These are phyloP conservation scores for Cassiopea andromeda DNA, from an alignment of 30 jellyfish, hydroid and myxozoan species.

Conservation along the genomic window DNA sequence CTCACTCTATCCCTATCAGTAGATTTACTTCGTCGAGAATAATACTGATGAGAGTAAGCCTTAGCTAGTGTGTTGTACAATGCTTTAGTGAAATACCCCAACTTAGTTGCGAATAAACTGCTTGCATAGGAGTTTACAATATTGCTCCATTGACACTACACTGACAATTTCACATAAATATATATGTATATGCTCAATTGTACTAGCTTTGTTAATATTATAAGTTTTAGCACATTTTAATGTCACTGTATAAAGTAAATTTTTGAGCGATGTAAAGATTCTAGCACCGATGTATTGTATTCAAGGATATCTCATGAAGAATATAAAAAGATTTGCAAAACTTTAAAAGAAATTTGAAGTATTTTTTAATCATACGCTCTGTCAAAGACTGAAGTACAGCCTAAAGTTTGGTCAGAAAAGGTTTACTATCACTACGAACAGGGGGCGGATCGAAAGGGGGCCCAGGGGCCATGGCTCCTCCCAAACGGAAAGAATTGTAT, in stretches of 20 bases:
- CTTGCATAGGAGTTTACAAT: no score
- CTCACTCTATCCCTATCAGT: no score
- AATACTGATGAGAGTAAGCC: no score
- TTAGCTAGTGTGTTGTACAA: no score
- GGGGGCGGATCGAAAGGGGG: no score
- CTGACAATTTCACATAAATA: neutral
- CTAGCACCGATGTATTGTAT: slow-evolving; percentile 47
- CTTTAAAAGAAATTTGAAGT: neutral
- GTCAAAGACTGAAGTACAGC: neutral
- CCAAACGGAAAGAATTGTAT: no score
- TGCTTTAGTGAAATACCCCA: no score
- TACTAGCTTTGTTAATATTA: slow-evolving; percentile 24
- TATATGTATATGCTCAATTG: neutral
- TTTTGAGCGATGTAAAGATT: slow-evolving; percentile 53
- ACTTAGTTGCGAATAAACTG: no score
- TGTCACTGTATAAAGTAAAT: slow-evolving; percentile 50
- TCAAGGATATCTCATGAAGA: slow-evolving; percentile 17
- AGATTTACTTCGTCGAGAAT: no score
- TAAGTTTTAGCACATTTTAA: slow-evolving; percentile 38
- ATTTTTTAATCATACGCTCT: neutral
- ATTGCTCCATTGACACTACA: neutral
- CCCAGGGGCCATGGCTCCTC: no score
- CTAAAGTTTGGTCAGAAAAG: no score
- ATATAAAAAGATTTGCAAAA: slow-evolving; percentile 21
- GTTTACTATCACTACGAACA: no score